These are phyloP conservation scores for Callopanchax toddi DNA, from an alignment of 2,113 vertebrate genomes.

Conservation along the genomic window DNA sequence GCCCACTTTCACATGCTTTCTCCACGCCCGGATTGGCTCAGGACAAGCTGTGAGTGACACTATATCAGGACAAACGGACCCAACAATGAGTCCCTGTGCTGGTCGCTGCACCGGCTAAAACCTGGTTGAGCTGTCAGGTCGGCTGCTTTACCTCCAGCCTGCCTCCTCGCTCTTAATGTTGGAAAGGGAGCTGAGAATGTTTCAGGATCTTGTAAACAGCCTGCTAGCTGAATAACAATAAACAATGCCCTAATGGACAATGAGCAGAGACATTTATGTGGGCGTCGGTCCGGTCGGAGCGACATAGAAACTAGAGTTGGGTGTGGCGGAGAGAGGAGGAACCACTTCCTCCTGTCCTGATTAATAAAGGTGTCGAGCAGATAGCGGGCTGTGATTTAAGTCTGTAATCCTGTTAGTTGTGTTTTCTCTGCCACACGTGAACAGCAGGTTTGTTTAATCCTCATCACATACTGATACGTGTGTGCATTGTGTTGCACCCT, in stretches of 20 bases:
- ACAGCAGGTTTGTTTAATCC: neutral
- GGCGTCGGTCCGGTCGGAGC: neutral
- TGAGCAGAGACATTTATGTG: neutral
- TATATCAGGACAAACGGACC: conserved; percentile 42
- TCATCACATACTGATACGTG: neutral
- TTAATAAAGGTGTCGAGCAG: neutral
- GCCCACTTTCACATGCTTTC: conserved; percentile 61
- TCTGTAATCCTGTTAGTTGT: conserved; percentile 3
- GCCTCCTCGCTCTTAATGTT: neutral
- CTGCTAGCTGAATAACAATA: neutral
- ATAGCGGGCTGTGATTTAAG: neutral
- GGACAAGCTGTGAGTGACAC: conserved; percentile 37
- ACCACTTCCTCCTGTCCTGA: neutral
- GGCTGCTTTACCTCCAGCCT: neutral
- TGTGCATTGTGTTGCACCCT: neutral
- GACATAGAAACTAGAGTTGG: neutral
- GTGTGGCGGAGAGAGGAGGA: neutral
- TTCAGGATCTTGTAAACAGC: neutral
- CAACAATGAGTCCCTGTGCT: conserved; percentile 16
- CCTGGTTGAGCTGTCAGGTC: conserved; percentile 7
- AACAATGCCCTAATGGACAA: neutral
- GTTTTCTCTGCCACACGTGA: conserved; percentile 4
- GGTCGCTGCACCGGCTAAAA: neutral
- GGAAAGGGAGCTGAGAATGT: conserved; percentile 5
- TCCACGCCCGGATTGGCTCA: conserved; percentile 32